Base-by-base conservation (phyloP, 1,140 invertebrate genomes). In the Lepidotrigona ventralis region DNA sequence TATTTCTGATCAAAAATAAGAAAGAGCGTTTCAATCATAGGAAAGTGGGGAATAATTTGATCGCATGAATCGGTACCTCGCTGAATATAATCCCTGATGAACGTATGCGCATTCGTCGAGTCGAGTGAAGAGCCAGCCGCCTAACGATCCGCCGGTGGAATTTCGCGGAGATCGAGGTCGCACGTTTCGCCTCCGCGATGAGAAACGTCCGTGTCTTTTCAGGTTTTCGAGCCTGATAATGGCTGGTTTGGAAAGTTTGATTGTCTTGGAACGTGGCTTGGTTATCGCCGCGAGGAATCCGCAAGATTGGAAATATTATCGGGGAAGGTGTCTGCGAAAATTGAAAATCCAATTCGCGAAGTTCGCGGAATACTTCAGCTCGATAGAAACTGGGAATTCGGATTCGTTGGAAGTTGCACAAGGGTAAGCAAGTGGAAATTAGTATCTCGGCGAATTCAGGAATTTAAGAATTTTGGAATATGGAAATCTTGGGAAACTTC, bases 111-210 rank as follows among this genome's bases (percentile, higher is more conserved):
- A 82, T 70, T 68, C 29, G 71, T 23, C 60, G 33, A 66, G 51
- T 29, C 19, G 17, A 39, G 76, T n/a, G 54, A 63, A 71, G 56
- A 53, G 60, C 6, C 78, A 3, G 2, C 2, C 33, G 33, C 51
- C 46, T 84, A 81, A 84, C 72, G 71, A 81, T 1, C 29, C 26
- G 54, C 14, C 56, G 66, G 11, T 26, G 53, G 66, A 69, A 71
- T 84, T 81, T 84, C 19, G n/a, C 53, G 53, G 26, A 58, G 74
- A 80, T 79, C 68, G 66, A 83, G 81, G 81, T 83, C 81, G 66
- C 39, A 54, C 14, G 23, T 54, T 53, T 72, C 53, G 23, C 14
- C 75, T 51, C 19, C 56, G 15, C 56, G 29, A 78, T 51, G 79
- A 46, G 46, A 63, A 68, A 54, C 71, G 23, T 56, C 51, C 33